Base-by-base conservation (phyloP, 2,888 invertebrate species). In the Xestia c-nigrum region DNA sequence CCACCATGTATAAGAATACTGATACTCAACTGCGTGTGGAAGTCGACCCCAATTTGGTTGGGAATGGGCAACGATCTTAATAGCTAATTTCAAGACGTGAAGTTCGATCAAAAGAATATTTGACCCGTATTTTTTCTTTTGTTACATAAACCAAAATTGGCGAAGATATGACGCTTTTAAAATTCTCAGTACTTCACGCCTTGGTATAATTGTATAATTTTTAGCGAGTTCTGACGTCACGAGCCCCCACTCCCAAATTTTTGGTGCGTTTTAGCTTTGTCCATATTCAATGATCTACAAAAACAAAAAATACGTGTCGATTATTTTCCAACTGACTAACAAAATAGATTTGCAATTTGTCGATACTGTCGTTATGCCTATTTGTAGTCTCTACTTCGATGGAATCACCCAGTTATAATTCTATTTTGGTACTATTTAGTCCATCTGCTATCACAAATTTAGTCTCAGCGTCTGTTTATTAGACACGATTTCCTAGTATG, bases 371-470 rank as follows among this genome's bases (percentile, higher is more conserved):
- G 31, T 31, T 3, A 31, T 31, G 1, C 31, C 31, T 31, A 57
- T 24, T 57, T 40, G 38, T n/a, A 57, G 19, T 38, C 14, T 55
- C 31, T 46, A 64, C 16, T 16, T 1, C 40, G 64, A 64, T 55
- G 9, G 63, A 21, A 55, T 43, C 3, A 66, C 16, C 50, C 43
- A 46, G 31, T 21, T 67, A 64, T 57, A 47, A 31, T 14, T 80
- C 38, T 78, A 78, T 71, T 65, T 80, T 46, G 12, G 57, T 50
- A 59, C 24, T 46, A 80, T 72, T 72, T 31, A 50, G 80, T 19
- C 1, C 65, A 69, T 40, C 9, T 7, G 12, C 10, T 74, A 74
- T 67, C 81, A 38, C 6, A 21, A 14, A 43, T 46, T 50, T 12
- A 21, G 31, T 68, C 16, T 47, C 31, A 19, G 14, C 10, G 21